A percentile compares a stretch with the other conserved stretches of the same genome.
Evolutionary conservation across 2,113 vertebrate species (phyloP).

Genomic region (Actenoides hombroni): DNA sequence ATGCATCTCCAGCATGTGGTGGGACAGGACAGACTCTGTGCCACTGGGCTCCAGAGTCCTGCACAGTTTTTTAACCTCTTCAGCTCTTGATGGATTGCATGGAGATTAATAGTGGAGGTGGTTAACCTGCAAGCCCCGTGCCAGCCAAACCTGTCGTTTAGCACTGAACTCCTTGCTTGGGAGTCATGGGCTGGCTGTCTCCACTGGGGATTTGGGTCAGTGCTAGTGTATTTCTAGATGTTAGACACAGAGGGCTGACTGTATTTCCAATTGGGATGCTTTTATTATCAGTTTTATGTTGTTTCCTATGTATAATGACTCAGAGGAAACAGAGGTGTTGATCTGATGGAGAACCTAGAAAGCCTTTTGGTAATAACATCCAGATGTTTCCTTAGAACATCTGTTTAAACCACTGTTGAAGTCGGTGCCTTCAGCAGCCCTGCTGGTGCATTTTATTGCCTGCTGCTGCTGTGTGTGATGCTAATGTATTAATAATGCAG

Average conservation of each 20-base stretch:
- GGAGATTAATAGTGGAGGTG: neutral
- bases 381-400: slow-evolving; percentile 51
- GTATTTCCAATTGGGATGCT: neutral
- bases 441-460: neutral
- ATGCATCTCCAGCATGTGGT: neutral
- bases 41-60: neutral
- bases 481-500: slow-evolving; percentile 16
- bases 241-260: neutral
- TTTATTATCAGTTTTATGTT: neutral
- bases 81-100: neutral
- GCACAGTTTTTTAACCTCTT: neutral
- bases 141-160: neutral
- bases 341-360: slow-evolving; percentile 14
- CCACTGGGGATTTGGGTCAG: neutral
- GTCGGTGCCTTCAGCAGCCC: neutral
- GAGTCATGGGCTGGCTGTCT: neutral
- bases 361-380: slow-evolving; percentile 23
- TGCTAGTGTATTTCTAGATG: neutral
- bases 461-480: slow-evolving; percentile 1
- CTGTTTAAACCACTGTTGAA: slow-evolving; percentile 36
- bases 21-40: neutral
- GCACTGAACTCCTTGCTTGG: neutral
- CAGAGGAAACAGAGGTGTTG: slow-evolving; percentile 41
- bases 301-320: neutral
- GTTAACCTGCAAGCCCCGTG: neutral